Evolutionary conservation across 2,797 vertebrate species (phyloP).

Genomic region (Lateolabrax maculatus): DNA sequence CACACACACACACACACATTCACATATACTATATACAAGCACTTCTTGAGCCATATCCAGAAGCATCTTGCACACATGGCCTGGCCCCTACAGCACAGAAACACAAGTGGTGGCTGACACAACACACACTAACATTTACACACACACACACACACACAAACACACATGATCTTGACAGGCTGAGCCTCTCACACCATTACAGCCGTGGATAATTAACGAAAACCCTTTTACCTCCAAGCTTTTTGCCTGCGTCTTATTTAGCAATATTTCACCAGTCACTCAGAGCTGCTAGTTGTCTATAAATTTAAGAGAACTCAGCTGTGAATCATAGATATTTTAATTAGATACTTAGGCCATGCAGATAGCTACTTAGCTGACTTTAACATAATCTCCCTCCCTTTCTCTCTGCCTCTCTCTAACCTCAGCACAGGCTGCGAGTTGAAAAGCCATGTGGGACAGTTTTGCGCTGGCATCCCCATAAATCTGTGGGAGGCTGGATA

Average conservation of each 20-base stretch:
- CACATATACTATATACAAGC: not conserved
- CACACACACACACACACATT: conserved; percentile 10
- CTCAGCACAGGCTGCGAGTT: conserved; percentile 72
- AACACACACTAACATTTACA: conserved; percentile 27
- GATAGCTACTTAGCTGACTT: conserved; percentile 66
- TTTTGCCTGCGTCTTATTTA: conserved; percentile 17
- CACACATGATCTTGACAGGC: conserved; percentile 48
- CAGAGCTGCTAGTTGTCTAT: conserved; percentile 29
- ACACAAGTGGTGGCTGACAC: conserved; percentile 39
- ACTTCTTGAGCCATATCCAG: conserved; percentile 46
- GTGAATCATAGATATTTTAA: conserved; percentile 66
- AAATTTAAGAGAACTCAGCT: conserved; percentile 50
- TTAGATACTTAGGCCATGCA: conserved; percentile 22
- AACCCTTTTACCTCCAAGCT: conserved; percentile 31
- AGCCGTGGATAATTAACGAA: conserved; percentile 58
- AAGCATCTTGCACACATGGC: conserved; percentile 56
- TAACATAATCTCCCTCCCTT: conserved; percentile 60
- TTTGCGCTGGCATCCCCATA: conserved; percentile 85
- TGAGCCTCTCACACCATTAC: conserved; percentile 55
- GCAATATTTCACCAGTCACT: conserved; percentile 35
- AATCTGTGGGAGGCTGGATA: conserved; percentile 82
- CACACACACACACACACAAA: conserved; percentile 33
- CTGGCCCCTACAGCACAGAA: conserved; percentile 18
- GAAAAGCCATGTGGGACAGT: conserved; percentile 85
- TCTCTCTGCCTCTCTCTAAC: conserved; percentile 65